Percentiles rank a stretch among this genome's conserved stretches.
Evolutionary conservation across 92 coral and sea anemone genomes (phyloP).

Genomic region (Isaurus tuberculatus): DNA sequence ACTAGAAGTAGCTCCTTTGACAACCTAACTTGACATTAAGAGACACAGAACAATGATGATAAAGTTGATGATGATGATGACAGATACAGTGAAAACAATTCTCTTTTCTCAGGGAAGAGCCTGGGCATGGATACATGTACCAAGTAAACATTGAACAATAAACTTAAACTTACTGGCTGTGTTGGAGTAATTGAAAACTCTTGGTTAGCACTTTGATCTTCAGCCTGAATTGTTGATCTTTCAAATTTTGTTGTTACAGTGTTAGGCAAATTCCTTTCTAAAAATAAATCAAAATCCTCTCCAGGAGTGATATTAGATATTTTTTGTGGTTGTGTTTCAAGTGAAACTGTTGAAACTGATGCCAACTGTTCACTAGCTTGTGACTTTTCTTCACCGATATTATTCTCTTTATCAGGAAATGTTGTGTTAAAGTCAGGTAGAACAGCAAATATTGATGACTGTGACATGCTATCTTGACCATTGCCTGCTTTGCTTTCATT

Average conservation of each 20-base stretch:
- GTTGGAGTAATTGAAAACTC: neutral
- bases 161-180: slow-evolving; percentile 24
- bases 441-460: neutral
- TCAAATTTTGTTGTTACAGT: neutral
- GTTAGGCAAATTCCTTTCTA: slow-evolving; percentile 8
- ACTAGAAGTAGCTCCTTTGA: no score
- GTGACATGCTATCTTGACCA: neutral
- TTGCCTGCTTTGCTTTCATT: neutral
- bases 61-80: neutral
- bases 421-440: neutral
- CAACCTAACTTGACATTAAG: no score
- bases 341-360: neutral
- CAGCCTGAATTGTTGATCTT: neutral
- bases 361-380: neutral
- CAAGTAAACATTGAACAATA: no score
- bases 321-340: slow-evolving; percentile 5
- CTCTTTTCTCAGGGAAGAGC: no score
- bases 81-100: neutral
- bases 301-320: neutral
- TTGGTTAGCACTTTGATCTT: neutral
- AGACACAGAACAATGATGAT: no score
- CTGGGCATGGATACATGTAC: no score
- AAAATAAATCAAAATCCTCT: slow-evolving; percentile 28
- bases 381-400: neutral
- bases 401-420: neutral